Conservation (phyloP, 2,797 vertebrate genomes). For the Anabas testudineus region DNA sequence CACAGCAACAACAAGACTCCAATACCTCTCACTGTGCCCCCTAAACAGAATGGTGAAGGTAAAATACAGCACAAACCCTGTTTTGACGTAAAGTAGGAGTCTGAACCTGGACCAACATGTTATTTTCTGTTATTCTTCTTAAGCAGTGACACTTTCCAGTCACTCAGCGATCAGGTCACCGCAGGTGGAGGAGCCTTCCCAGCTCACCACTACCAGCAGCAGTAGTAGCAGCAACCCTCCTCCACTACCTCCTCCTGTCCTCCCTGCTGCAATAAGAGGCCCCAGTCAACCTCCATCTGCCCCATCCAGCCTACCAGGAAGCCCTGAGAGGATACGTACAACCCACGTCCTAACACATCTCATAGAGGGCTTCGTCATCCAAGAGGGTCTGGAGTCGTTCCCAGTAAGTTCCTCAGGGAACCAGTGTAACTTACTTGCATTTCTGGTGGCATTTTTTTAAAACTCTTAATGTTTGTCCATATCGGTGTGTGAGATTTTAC, state of each 20-base stretch:
- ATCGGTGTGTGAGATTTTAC: neutral
- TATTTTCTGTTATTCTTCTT: conserved; percentile 4
- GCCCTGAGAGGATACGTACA: conserved; percentile 87
- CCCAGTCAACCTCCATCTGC: conserved; percentile 83
- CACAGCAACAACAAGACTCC: conserved; percentile 79
- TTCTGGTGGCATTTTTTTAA: no score
- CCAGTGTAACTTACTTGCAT: no score
- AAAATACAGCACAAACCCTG: conserved; percentile 5
- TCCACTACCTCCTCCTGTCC: conserved; percentile 70
- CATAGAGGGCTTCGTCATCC: conserved; percentile 94
- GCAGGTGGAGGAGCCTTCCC: conserved; percentile 80
- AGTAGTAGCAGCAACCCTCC: conserved; percentile 70
- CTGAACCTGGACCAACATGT: neutral
- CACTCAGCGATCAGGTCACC: conserved; percentile 65
- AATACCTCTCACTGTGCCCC: conserved; percentile 78
- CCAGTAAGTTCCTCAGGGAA: conserved; percentile 83
- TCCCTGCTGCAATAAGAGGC: conserved; percentile 83
- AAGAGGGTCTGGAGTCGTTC: conserved; percentile 93
- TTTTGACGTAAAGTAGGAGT: neutral
- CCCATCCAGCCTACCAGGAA: conserved; percentile 80
- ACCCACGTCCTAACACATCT: conserved; percentile 93
- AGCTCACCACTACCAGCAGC: conserved; percentile 29
- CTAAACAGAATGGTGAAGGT: conserved; percentile 69
- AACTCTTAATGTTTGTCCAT: neutral
- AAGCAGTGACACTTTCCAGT: conserved; percentile 48